Conservation (phyloP, 2,113 vertebrate genomes). For the Phyllostomus discolor region DNA sequence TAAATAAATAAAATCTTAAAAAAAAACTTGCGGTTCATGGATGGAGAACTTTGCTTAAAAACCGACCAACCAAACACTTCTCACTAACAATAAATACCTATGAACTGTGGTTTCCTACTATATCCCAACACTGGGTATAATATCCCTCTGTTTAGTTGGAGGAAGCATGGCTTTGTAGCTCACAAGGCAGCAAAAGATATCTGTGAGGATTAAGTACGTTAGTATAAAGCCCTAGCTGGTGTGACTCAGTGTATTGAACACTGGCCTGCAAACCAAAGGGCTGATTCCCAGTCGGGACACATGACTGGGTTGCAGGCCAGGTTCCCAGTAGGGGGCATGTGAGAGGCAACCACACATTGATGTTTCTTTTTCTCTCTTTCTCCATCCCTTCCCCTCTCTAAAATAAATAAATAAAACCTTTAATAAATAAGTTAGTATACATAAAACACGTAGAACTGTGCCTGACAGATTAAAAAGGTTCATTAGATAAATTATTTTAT, state of each 20-base stretch:
- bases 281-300: too few species aligned
- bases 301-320: too few species aligned
- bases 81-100: background rate
- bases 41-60: background rate
- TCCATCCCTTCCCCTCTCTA: too few species aligned
- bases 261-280: too few species aligned
- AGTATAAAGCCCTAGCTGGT: background rate
- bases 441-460: background rate
- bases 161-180: background rate
- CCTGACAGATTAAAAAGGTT: background rate
- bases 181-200: background rate
- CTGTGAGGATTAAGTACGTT: background rate
- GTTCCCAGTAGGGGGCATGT: too few species aligned
- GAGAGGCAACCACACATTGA: too few species aligned
- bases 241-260: too few species aligned
- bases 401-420: too few species aligned
- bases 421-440: background rate
- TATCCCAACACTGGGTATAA: background rate
- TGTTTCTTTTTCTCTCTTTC: too few species aligned
- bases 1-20: too few species aligned
- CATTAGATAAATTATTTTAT: background rate
- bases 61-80: background rate
- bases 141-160: background rate
- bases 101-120: background rate
- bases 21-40: background rate